Evolutionary conservation across 2,113 vertebrate genomes (phyloP).

Genomic region (Mastomys natalensis): DNA sequence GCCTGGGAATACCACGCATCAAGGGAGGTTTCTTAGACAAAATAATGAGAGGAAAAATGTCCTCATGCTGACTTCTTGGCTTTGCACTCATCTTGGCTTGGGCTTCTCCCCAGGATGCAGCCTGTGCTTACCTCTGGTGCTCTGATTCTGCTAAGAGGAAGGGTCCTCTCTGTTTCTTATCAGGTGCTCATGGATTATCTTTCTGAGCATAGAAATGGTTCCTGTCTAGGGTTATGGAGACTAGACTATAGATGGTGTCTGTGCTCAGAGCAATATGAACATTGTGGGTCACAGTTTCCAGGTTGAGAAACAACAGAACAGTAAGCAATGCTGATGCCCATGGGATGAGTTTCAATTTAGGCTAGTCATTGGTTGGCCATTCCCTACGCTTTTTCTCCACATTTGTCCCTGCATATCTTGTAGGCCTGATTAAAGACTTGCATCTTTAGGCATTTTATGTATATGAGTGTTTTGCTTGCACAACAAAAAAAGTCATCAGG

Average conservation of each 20-base stretch:
- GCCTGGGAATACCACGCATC: not conserved
- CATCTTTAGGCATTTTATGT: too few species aligned
- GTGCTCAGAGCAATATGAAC: not conserved
- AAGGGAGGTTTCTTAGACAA: not conserved
- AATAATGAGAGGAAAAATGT: not conserved
- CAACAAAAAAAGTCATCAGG: too few species aligned
- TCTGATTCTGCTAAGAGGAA: not conserved
- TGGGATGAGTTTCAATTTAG: too few species aligned
- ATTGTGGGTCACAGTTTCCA: too few species aligned
- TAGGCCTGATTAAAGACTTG: too few species aligned
- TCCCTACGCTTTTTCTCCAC: too few species aligned
- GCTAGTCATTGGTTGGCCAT: too few species aligned
- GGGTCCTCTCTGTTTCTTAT: not conserved
- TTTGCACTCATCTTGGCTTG: not conserved
- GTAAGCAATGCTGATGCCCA: not conserved
- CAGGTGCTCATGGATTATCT: not conserved
- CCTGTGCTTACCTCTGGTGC: not conserved
- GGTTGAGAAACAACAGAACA: fast-evolving
- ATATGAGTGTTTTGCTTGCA: too few species aligned
- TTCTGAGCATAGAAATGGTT: not conserved
- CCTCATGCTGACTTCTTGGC: not conserved
- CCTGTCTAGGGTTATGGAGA: not conserved
- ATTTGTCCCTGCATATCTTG: too few species aligned
- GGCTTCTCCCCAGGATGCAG: not conserved
- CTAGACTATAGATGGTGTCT: not conserved